Conservation (phyloP, 2,888 invertebrate species). For the Drosophila lacicola region DNA sequence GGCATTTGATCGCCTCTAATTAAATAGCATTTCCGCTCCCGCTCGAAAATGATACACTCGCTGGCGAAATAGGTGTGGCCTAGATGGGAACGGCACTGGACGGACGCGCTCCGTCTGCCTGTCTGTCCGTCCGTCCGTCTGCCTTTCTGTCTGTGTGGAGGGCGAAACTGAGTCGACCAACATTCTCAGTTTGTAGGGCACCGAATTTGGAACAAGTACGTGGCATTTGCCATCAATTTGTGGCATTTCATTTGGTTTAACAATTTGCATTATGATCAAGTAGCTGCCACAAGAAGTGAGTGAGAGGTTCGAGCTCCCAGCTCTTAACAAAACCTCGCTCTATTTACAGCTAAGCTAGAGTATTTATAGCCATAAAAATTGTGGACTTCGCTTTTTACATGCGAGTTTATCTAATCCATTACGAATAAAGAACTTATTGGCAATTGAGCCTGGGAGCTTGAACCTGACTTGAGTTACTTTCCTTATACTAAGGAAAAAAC, state of each 20-base stretch:
- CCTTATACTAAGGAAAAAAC: no score
- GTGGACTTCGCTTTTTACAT: no score
- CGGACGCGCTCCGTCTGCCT: conserved; percentile 25
- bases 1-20: conserved; percentile 79
- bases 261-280: conserved; percentile 14
- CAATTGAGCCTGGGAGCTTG: no score
- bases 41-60: conserved; percentile 68
- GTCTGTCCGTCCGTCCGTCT: conserved; percentile 11
- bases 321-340: background rate
- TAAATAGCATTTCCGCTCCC: conserved; percentile 78
- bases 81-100: conserved; percentile 42
- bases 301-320: background rate
- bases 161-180: conserved; percentile 25
- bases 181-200: conserved; percentile 19
- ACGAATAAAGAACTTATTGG: no score
- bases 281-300: background rate
- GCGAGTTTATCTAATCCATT: no score
- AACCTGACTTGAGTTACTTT: no score
- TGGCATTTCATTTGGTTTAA: conserved; percentile 25
- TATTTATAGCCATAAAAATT: background rate
- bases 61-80: conserved; percentile 65
- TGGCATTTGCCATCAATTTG: conserved; percentile 31
- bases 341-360: background rate
- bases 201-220: conserved; percentile 15
- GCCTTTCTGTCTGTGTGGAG: conserved; percentile 15